These are phyloP conservation scores for Slavum lentiscoides DNA, from an alignment of 2,888 invertebrate genomes.

Conservation along the genomic window DNA sequence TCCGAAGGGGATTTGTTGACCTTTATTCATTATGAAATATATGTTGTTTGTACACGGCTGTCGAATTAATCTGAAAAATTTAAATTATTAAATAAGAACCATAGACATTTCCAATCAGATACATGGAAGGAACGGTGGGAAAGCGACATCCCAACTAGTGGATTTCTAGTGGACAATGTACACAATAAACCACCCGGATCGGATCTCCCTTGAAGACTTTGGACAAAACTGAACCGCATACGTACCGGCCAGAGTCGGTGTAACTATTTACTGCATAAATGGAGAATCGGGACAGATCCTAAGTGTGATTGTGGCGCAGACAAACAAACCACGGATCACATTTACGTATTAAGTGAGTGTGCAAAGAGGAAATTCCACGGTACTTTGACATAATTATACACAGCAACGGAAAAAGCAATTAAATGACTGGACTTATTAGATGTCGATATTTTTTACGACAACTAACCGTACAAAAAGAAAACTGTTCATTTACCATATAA, in stretches of 20 bases:
- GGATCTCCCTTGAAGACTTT: not conserved
- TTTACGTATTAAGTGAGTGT: slow-evolving; percentile 6
- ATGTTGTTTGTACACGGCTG: too few species aligned
- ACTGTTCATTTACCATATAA: not conserved
- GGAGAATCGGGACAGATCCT: not conserved
- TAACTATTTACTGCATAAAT: not conserved
- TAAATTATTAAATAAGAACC: too few species aligned
- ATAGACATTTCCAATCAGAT: too few species aligned
- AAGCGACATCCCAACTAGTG: not conserved
- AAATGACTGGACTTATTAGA: not conserved
- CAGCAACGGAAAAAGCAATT: not conserved
- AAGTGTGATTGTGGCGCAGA: slow-evolving; percentile 4
- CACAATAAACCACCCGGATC: not conserved
- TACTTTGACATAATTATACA: not conserved
- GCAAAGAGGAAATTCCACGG: not conserved
- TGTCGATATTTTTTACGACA: not conserved
- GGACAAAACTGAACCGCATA: not conserved
- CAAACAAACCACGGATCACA: not conserved
- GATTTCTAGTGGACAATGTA: not conserved
- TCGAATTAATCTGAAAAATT: too few species aligned
- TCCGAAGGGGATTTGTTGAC: too few species aligned
- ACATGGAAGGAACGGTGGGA: too few species aligned
- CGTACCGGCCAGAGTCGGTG: not conserved
- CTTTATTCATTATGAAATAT: too few species aligned
- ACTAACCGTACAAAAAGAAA: not conserved